A percentile compares a stretch with the other conserved stretches of the same genome.
Conservation (phyloP, 1,140 invertebrate genomes). For the Drosophila kepulauana region DNA sequence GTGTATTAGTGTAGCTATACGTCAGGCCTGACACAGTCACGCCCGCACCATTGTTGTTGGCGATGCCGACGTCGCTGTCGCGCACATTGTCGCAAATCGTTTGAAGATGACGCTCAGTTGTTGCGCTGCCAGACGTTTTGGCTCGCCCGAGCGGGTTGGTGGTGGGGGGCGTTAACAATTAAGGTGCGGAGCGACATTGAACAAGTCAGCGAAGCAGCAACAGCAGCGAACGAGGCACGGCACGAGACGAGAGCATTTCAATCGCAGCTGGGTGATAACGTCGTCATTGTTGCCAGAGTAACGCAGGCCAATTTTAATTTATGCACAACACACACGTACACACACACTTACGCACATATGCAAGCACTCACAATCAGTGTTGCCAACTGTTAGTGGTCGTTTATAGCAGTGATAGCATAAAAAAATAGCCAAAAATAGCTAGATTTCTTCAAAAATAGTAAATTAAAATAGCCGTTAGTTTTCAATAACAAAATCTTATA, state of each 20-base stretch:
- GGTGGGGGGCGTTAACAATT: conserved; percentile 41
- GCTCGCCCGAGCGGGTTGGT: conserved; percentile 47
- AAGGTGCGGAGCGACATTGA: conserved; percentile 77
- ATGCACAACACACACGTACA: conserved; percentile 60
- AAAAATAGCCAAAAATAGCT: no score
- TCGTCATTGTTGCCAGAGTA: conserved; percentile 65
- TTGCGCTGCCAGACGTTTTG: conserved; percentile 75
- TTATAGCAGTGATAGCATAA: no score
- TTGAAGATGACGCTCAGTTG: conserved; percentile 75
- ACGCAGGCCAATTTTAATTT: conserved; percentile 77
- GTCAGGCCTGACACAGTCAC: conserved; percentile 33
- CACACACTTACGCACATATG: conserved; percentile 25
- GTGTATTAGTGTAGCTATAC: conserved; percentile 14
- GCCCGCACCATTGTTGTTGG: conserved; percentile 1
- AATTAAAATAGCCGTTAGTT: no score
- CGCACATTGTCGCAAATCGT: conserved; percentile 66
- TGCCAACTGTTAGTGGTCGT: no score
- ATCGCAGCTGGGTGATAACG: conserved; percentile 69
- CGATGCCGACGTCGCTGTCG: neutral
- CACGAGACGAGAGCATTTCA: conserved; percentile 48
- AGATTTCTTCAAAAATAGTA: no score
- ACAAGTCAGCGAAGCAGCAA: conserved; percentile 55
- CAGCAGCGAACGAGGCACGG: conserved; percentile 24
- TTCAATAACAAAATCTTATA: no score
- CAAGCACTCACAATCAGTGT: conserved; percentile 53